Base-by-base conservation (phyloP, 2,888 invertebrate species). In the Andrena dorsata region DNA sequence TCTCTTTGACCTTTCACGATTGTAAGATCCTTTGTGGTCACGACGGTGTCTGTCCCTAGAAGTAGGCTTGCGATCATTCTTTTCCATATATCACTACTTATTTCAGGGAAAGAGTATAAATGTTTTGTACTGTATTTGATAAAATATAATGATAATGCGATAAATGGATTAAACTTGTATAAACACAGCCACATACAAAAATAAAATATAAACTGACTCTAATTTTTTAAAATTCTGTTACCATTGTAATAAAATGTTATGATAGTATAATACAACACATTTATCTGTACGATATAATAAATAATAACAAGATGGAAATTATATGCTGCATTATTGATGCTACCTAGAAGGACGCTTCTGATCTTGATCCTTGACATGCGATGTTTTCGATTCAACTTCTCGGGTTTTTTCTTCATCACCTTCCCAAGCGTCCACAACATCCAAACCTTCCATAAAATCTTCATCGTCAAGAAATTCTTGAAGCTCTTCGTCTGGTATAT, bases 401-500 rank as follows among this genome's bases (percentile, higher is more conserved):
- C 80, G 72, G 16, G 64, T 86, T 53, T 80, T 88, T 20, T 91
- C 92, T 63, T 92, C 92, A 2, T 93, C 93, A 0, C 93, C 92
- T 47, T 93, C 93, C 93, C 93, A 93, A 0, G 92, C 89, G n/a
- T 94, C 94, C 0, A 93, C 91, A 0, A 93, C 92, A 35, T 93
- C 91, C 47, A 94, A 85, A 41, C 91, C 92, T 68, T 91, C 83
- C 87, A 93, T 92, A 49, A 92, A 92, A 32, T 92, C 93, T 79
- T 93, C 93, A 65, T 93, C 93, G 13, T 93, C 90, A 7, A 93
- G 83, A 51, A 92, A 91, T 74, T 91, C 92, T 76, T 92, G 92
- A 10, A 93, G 87, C 41, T 93, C 91, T 77, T 92, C 92, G 63
- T 93, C 93, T 0, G 92, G 90, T 70, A 92, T 92, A 0, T 92